phyloP scores from a whole-genome alignment of 2,888 invertebrate genomes.

The Rhogogaster chlorosoma region DNA sequence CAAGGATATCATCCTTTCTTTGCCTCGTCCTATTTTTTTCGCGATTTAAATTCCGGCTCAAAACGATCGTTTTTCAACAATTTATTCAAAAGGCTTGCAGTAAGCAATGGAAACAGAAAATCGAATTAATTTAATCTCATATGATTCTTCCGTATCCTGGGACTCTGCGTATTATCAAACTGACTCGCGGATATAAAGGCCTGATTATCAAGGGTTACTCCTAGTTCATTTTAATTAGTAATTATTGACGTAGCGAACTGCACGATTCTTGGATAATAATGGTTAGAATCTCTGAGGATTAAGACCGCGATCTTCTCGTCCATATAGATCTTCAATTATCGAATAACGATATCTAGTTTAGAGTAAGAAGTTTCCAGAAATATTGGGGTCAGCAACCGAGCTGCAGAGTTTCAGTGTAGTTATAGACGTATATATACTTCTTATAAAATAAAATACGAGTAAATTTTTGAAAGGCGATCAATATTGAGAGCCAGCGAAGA shows the following conservation, averaged over 20 bases:
- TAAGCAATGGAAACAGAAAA: not conserved
- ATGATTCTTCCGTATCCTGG: too few relatives aligned
- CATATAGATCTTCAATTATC: conserved; percentile 8
- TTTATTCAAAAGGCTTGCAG: not conserved
- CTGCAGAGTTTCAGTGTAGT: not conserved
- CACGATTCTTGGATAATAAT: not conserved
- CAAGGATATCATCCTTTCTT: conserved; percentile 10
- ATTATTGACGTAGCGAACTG: not conserved
- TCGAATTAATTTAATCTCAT: too few relatives aligned
- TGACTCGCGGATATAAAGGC: not conserved
- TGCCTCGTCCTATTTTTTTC: not conserved
- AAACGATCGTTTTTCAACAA: not conserved
- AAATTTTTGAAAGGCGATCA: conserved; percentile 36
- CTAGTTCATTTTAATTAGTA: not conserved
- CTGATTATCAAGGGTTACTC: not conserved
- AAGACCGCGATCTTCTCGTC: not conserved
- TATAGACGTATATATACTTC: not conserved
- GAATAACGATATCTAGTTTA: not conserved
- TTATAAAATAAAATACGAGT: not conserved
- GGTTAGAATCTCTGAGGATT: not conserved
- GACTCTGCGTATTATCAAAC: not conserved
- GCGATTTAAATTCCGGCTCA: not conserved
- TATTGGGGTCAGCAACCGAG: conserved; percentile 15
- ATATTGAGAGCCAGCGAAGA: conserved; percentile 9
- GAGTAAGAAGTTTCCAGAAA: not conserved